Evolutionary conservation across 2,888 invertebrate species (phyloP).

Genomic region (Pecten maximus): DNA sequence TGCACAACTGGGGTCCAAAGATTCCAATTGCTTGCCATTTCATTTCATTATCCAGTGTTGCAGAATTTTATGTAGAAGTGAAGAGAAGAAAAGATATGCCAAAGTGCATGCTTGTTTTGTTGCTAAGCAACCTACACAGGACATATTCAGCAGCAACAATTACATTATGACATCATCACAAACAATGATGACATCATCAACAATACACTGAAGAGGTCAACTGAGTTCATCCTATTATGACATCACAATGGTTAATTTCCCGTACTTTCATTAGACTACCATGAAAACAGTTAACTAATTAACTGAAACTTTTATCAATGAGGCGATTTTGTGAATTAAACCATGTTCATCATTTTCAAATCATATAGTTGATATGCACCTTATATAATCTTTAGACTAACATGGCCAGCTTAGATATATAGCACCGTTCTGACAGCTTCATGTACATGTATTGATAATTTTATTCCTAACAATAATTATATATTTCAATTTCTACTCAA

Average conservation of each 20-base stretch:
- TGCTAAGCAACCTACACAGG: background rate
- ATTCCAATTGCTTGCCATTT: background rate
- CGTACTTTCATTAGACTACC: background rate
- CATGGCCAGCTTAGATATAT: too few relatives aligned
- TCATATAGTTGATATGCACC: too few relatives aligned
- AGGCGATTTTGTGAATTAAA: too few relatives aligned
- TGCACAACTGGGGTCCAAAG: background rate
- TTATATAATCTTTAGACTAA: too few relatives aligned
- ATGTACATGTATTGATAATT: too few relatives aligned
- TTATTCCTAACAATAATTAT: too few relatives aligned
- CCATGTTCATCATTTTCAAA: background rate
- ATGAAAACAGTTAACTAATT: background rate
- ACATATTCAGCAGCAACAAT: background rate
- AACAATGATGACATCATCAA: slow-evolving; percentile 2
- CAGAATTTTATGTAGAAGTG: background rate
- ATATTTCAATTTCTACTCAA: too few relatives aligned
- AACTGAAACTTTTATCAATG: background rate
- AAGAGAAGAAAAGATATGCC: background rate
- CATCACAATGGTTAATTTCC: slow-evolving; percentile 6
- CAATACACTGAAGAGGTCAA: background rate
- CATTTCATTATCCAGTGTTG: background rate
- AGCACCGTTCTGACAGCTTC: too few relatives aligned
- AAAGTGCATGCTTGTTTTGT: slow-evolving; percentile 28
- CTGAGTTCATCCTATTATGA: slow-evolving; percentile 1
- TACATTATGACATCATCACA: slow-evolving; percentile 27